These are phyloP conservation scores for Pampus argenteus DNA, from an alignment of 2,797 vertebrate species.

Conservation along the genomic window DNA sequence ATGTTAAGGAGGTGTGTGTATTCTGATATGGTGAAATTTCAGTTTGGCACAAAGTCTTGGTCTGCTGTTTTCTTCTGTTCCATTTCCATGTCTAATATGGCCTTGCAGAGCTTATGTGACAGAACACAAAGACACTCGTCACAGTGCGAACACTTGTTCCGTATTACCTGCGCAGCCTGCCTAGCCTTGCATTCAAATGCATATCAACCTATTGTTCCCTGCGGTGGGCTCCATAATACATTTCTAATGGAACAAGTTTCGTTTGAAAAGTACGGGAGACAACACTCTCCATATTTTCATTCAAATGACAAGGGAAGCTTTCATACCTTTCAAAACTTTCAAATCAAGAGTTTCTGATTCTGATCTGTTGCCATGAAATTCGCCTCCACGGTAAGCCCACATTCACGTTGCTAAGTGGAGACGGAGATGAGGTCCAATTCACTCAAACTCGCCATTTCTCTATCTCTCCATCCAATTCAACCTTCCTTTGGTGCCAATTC, in stretches of 20 bases:
- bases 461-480: constrained; percentile 65
- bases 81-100: constrained; percentile 70
- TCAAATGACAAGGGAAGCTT: constrained; percentile 70
- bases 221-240: constrained; percentile 47
- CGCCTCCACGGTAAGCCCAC: constrained; percentile 37
- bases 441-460: constrained; percentile 53
- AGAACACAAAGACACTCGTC: constrained; percentile 63
- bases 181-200: constrained; percentile 75
- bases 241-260: constrained; percentile 78
- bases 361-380: constrained; percentile 69
- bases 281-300: constrained; percentile 65
- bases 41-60: constrained; percentile 55
- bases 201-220: constrained; percentile 77
- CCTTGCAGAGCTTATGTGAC: constrained; percentile 62
- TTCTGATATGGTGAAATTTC: constrained; percentile 45
- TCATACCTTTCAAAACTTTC: constrained; percentile 68
- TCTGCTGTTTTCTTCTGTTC: constrained; percentile 54
- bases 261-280: constrained; percentile 58
- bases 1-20: constrained; percentile 9
- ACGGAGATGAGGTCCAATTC: constrained; percentile 67
- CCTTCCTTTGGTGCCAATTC: constrained; percentile 81
- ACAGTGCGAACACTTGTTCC: constrained; percentile 46
- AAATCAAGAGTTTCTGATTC: constrained; percentile 59
- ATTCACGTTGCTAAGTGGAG: constrained; percentile 65
- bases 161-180: constrained; percentile 60